Evolutionary conservation across 2,888 invertebrate genomes (phyloP), one percentile per base, ranked within the genome.

Genomic region (Drosophila pullipes): DNA sequence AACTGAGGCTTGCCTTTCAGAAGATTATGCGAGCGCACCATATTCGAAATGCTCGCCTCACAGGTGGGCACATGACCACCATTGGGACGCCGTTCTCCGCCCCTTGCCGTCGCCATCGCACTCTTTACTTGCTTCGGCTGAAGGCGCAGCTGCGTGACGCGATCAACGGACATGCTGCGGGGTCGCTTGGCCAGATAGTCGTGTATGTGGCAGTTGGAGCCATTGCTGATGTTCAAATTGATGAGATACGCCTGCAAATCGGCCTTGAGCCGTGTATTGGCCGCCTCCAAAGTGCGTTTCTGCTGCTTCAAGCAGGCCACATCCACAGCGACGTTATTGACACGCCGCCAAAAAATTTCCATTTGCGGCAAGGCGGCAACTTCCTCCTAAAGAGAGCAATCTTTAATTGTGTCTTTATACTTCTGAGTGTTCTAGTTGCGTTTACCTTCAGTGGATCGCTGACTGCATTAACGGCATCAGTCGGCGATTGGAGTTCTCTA

Each of bases 291-390:
- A 2, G 74, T 61, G 0, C 75, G 67, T 62, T 93, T 93, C 52
- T 93, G 92, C 58, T 93, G 94, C 73, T 85, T 93, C 67, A 95
- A 91, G 11, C 94, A 94, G 35, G 94, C 93, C 55, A 94, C 94
- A 85, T 95, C 95, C 53, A 95, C 91, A 28, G 94, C 85, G 3
- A 94, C 94, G 73, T 94, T 94, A 90, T 95, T 96, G 66, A 94
- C 95, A 16, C 95, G 94, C 69, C 94, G 93, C 95, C 97, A 95
- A 90, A 97, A 97, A 81, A 95, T 96, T 76, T 96, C 96, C 94
- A 97, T 93, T 91, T 95, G 95, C 18, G 94, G 94, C 87, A 95
- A 95, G 58, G 94, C 94, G 54, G 94, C 94, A 76, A 94, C 94
- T 84, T 93, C 94, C 25, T 93, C 91, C 95, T 95, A 61, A 44